Evolutionary conservation across 2,113 vertebrate species (phyloP), one percentile per base, ranked within the genome.

Genomic region (Lophochroa leadbeateri): DNA sequence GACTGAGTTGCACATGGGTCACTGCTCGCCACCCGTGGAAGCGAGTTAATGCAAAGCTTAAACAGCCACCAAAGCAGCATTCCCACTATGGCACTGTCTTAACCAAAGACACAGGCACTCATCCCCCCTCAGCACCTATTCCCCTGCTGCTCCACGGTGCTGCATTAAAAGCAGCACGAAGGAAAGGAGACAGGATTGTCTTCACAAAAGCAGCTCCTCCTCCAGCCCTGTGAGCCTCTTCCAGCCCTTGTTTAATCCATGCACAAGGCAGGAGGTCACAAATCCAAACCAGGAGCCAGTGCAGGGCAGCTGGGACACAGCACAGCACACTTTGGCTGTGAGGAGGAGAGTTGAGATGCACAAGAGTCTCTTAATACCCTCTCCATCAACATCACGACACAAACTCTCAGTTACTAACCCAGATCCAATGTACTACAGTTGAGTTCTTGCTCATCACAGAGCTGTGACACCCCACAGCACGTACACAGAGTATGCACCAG

Each of bases 401-500:
- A 67, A 37, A 39, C 13, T 11, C 27, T 4, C 25, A 6, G 23
- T 20, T 23, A 50, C 29, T 20, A 50, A 28, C 13, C 58, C 39
- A 23, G 64, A 37, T 12, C 17, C 16, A 21, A 47, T 15, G 9
- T 2, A 3, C 21, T 35, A 25, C 47, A 33, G 71, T 9, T 5
- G 8, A 19, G 29, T 8, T 37, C 13, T 2, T 18, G 71, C 72
- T 27, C 7, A 9, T 24, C 50, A 15, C 3, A 2, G 44, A 46
- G 57, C 61, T 9, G 8, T 3, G 31, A 47, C 19, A 23, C 13
- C 47, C 49, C 58, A 17, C 28, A 23, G 79, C 33, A 23, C 33
- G 44, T 4, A 15, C 50, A 18, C 39, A 3, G 12, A 0, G 9
- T 4, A 10, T 2, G 15, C 2, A 1, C 31, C 58, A 64, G 3